Base-by-base conservation (phyloP, 2,113 vertebrate species). In the Macroglossus sobrinus region DNA sequence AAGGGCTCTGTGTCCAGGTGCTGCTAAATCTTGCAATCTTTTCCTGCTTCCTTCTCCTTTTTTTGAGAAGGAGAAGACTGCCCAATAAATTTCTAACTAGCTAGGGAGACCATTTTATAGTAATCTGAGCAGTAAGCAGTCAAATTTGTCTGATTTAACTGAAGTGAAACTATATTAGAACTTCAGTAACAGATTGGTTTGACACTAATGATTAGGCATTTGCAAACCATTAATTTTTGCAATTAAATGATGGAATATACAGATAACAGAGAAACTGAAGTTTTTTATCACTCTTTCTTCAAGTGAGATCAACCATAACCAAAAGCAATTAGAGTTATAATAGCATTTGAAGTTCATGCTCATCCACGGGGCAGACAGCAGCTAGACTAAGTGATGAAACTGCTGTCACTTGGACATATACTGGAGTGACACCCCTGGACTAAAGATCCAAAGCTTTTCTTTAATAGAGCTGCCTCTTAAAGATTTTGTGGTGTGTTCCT, bases 181-280 rank as follows among this genome's bases (percentile, higher is more conserved):
- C 90, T 96, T 97, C 50, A 96, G 94, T 80, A 97, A 95, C 95
- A 97, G 92, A 96, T 95, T 97, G 96, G 84, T 78, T 96, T 95
- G 97, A 97, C 95, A 91, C 96, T 96, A 97, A 96, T 97, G 97
- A 97, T 97, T 91, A 96, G 92, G 96, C 96, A 96, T 97, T 97
- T 97, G 96, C 90, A 98, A 97, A 97, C 97, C 96, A 97, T 96
- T 98, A 97, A 97, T 96, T 97, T 97, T 97, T 95, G 95, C 95
- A 98, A 97, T 98, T 97, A 97, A 97, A 96, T 97, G 96, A 97
- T 97, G 96, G 90, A 81, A 96, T 98, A 84, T 92, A 94, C 84
- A 97, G 96, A 97, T 97, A 97, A 96, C 90, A 95, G 96, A 95
- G 94, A 97, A 92, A 97, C 96, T 87, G 89, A 91, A 96, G 88